Percentiles rank a stretch among this genome's conserved stretches.
phyloP scores from a whole-genome alignment of 2,797 vertebrate genomes.

The Artibeus jamaicensis region DNA sequence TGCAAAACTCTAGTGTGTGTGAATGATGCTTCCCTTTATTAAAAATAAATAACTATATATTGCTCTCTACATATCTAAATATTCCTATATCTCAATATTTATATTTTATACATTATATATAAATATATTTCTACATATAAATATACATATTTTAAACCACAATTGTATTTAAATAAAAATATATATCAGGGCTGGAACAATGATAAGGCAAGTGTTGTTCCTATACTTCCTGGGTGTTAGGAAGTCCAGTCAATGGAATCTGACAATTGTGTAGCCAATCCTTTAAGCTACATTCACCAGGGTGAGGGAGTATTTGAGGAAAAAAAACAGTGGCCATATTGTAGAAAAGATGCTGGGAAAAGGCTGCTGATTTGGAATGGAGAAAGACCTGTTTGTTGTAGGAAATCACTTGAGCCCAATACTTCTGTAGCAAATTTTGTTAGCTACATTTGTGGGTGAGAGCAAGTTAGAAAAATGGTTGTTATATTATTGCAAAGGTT shows the following conservation, averaged over 20 bases:
- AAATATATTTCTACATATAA: not conserved
- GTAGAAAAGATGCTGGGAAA: not conserved
- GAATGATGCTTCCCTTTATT: not conserved
- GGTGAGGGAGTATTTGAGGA: not conserved
- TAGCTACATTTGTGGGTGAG: not conserved
- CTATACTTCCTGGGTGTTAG: not conserved
- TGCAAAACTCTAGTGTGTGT: not conserved
- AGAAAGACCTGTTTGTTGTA: not conserved
- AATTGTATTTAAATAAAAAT: not conserved
- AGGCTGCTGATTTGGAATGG: not conserved
- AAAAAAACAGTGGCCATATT: not conserved
- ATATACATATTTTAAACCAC: not conserved
- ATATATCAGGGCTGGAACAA: not conserved
- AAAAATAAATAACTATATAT: not conserved
- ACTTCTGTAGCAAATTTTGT: not conserved
- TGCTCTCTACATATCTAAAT: not conserved
- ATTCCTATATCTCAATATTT: not conserved
- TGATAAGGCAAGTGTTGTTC: not conserved
- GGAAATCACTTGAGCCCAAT: not conserved
- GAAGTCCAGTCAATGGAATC: conserved; percentile 1
- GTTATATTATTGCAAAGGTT: not conserved
- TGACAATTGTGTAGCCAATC: not conserved
- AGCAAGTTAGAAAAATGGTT: not conserved
- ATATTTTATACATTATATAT: not conserved
- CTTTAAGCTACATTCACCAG: not conserved